Evolutionary conservation across 2,113 vertebrate species (phyloP), one percentile per base, ranked within the genome.

Genomic region (Pseudorectes ferrugineus): DNA sequence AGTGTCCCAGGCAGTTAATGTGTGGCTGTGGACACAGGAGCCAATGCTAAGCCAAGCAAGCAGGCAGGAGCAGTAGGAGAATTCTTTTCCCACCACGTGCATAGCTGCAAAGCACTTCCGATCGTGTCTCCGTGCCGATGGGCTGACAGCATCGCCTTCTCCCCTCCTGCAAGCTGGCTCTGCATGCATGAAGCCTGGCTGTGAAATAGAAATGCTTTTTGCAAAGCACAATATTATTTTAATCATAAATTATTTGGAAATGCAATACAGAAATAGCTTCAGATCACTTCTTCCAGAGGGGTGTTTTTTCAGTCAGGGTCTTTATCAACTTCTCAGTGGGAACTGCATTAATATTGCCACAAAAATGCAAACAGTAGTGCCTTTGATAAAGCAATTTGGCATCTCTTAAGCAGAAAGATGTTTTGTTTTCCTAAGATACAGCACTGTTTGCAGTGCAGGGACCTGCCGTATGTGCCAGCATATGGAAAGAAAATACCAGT

Each of bases 341-440:
- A 96, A 80, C 85, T 58, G 76, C 65, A 84, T 93, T 96, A 93
- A 94, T 95, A 89, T 52, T 67, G 92, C 94, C 88, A 88, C 88
- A 95, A 95, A 94, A 96, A 96, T 88, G 85, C 90, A 81, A 93
- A 96, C 94, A 96, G 93, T 96, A 92, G 88, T 84, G 88, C 82
- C 90, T 94, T 94, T 93, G 96, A 95, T 90, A 94, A 84, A 90
- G 51, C 75, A 43, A 48, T 88, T 93, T 95, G 90, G 72, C 89
- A 57, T 70, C 67, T 65, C 85, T 89, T 73, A 71, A 63, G 83
- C 90, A 93, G 80, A 91, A 91, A 91, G 81, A 86, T 95, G 82
- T 94, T 94, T 95, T 90, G 46, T 96, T 95, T 95, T 81, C 77
- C 68, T 66, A 48, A 83, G 88, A 92, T 80, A 74, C 45, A 70